A percentile compares a stretch with the other conserved stretches of the same genome.
phyloP scores from a whole-genome alignment of 2,888 invertebrate genomes.

The Phasia obesa region DNA sequence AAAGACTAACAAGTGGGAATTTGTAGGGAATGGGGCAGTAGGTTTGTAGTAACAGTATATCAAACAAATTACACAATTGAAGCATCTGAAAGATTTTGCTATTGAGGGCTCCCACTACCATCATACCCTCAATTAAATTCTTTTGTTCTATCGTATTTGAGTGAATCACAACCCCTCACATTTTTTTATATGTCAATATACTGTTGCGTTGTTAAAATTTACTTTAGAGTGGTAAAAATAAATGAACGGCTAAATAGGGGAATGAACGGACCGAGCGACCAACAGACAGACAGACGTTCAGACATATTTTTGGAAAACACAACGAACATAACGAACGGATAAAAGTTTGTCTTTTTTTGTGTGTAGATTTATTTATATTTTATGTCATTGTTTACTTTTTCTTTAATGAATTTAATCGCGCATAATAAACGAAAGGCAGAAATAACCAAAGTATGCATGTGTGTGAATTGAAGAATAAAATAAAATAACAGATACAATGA shows the following conservation, averaged over 20 bases:
- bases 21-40: not conserved
- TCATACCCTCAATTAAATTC: not conserved
- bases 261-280: slow-evolving; percentile 8
- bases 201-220: slow-evolving; percentile 65
- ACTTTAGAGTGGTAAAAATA: slow-evolving; percentile 42
- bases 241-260: slow-evolving; percentile 29
- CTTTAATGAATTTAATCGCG: slow-evolving; percentile 80
- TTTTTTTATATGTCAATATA: slow-evolving; percentile 17
- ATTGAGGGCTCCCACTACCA: slow-evolving; percentile 60
- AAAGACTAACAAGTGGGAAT: not conserved
- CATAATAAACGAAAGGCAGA: slow-evolving; percentile 76
- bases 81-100: slow-evolving; percentile 57
- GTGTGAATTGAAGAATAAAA: not conserved
- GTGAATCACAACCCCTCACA: slow-evolving; percentile 5
- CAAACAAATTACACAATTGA: slow-evolving; percentile 67
- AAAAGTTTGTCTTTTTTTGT: slow-evolving; percentile 45
- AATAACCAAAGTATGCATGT: slow-evolving; percentile 49
- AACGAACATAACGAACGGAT: slow-evolving; percentile 6
- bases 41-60: slow-evolving; percentile 31
- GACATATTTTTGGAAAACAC: not conserved
- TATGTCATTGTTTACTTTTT: slow-evolving; percentile 72
- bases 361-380: slow-evolving; percentile 61
- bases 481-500: slow-evolving; percentile 32
- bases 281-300: not conserved
- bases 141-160: not conserved